Base-by-base conservation (phyloP, 2,888 invertebrate genomes). In the Deilephila elpenor region DNA sequence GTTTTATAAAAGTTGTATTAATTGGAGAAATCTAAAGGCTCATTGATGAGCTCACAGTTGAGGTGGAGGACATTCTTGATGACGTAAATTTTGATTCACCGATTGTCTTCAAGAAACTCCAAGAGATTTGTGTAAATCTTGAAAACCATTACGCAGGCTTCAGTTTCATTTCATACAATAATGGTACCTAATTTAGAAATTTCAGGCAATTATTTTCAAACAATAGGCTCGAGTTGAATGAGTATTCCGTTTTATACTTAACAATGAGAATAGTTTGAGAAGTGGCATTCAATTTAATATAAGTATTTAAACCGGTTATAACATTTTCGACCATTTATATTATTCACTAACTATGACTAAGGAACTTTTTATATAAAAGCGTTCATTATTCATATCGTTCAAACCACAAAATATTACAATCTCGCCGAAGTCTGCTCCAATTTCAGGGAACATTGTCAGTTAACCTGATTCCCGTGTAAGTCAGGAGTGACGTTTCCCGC, bases 391-490 rank as follows among this genome's bases (percentile, higher is more conserved):
- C 67, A 70, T 25, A 51, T 19, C 17, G 59, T 70, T 73, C 51
- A 32, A 53, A 62, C 61, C 71, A 37, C 60, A 56, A 70, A 62
- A 71, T 71, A 71, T 73, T 61, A 71, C 53, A 74, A 72, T 74
- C 59, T 44, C 56, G 34, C 75, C 79, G 74, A 83, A 80, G 86
- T 84, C 85, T 78, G 74, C 78, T 82, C 80, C 86, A 83, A 88
- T 84, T 84, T 79, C 76, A 79, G 82, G 80, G 81, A 79, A 84
- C 83, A 86, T 83, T 88, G 87, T 88, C 88, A 87, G 84, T 82
- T 81, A 84, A 83, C 82, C 85, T 87, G 88, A 88, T 88, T 89
- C 84, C 79, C 82, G 76, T 73, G 86, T 86, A 86, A 86, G 88
- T 82, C 80, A 83, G 83, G 83, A 82, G 86, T 85, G 85, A 88